phyloP scores from a whole-genome alignment of 1,140 invertebrate genomes.

The Lordiphosa collinella region DNA sequence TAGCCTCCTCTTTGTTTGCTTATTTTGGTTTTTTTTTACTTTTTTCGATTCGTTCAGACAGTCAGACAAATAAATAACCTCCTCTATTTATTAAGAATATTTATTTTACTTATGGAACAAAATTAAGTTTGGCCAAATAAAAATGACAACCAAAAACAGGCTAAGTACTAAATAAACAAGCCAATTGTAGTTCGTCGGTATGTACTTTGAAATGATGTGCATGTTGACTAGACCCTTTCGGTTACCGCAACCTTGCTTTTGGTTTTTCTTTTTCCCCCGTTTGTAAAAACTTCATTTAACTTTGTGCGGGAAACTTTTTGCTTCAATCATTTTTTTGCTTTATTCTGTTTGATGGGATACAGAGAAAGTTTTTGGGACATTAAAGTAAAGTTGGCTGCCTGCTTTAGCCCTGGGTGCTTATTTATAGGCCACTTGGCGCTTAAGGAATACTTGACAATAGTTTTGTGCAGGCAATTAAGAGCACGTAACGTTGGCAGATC shows the following conservation, averaged over 20 bases:
- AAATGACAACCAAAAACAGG: too few species aligned
- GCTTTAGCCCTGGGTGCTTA: constrained; percentile 29
- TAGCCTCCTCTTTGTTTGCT: too few species aligned
- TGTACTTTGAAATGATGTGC: too few species aligned
- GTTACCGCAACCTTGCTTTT: constrained; percentile 4
- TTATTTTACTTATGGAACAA: too few species aligned
- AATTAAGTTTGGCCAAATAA: too few species aligned
- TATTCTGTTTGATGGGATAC: constrained; percentile 10
- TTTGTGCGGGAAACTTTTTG: constrained; percentile 51
- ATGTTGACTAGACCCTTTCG: background rate
- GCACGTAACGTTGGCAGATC: constrained; percentile 36
- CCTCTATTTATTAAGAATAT: too few species aligned
- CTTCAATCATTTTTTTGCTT: constrained; percentile 51
- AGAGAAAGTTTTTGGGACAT: constrained; percentile 9
- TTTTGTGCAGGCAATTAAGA: constrained; percentile 49
- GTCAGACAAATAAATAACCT: too few species aligned
- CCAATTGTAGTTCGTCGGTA: too few species aligned
- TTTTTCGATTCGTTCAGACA: too few species aligned
- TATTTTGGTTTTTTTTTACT: too few species aligned
- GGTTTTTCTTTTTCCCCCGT: constrained; percentile 1
- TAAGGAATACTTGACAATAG: constrained; percentile 33
- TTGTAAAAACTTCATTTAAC: constrained; percentile 50
- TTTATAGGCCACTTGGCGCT: constrained; percentile 51
- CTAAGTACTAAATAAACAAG: too few species aligned
- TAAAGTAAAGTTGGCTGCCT: constrained; percentile 11